Base-by-base conservation (phyloP, 2,888 invertebrate genomes). In the Archips xylosteana region DNA sequence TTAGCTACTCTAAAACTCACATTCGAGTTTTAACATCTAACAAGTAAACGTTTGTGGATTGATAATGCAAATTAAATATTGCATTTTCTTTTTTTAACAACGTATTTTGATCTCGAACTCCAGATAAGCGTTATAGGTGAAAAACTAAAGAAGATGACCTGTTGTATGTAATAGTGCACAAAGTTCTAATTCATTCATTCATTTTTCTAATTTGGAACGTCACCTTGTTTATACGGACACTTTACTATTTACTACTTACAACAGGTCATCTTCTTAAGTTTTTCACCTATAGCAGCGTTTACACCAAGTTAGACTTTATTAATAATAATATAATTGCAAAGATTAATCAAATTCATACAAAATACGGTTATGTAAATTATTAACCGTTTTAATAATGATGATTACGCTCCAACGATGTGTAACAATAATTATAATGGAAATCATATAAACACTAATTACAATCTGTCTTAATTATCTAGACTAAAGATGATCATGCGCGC, bases 361-460 rank as follows among this genome's bases (percentile, higher is more conserved):
- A 23, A 54, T n/a, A 54, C 57, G 32, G 57, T 12, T 1, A 23
- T 32, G 57, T 32, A 57, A 57, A 57, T 57, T 23, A 57, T 57
- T 32, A 57, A 57, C 57, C 57, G 57, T 57, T 57, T 32, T 57
- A 32, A 54, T 15, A 54, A 57, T 57, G 32, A 57, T 57, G 57
- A 57, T 32, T 57, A 23, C 57, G 32, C 4, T 57, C 32, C 10
- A 32, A 32, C 32, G 57, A 32, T 57, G 57, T 32, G 23, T 57
- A 32, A 57, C 32, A 32, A 54, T 57, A 23, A 57, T 57, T 57
- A 57, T 12, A 32, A 12, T 10, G 32, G 32, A 32, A 36, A 60
- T 9, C 36, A 60, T n/a, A 36, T 5, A 36, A 36, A 60, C 60
- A 36, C 36, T 36, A 60, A 47, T 63, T 63, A 63, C 47, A 63